Conservation (phyloP, 1,140 invertebrate species). For the Sipha flava region DNA sequence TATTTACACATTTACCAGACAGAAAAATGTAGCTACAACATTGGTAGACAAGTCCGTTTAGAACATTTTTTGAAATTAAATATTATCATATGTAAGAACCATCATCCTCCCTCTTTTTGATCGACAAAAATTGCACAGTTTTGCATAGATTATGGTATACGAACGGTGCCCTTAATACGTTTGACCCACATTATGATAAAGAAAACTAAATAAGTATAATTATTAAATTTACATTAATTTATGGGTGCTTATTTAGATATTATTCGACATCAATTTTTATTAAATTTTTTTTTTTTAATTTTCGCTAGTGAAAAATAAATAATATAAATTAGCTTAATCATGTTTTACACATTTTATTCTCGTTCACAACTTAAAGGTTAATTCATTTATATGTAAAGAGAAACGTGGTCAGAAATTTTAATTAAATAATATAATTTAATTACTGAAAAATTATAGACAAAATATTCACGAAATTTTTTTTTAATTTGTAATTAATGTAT, state of each 20-base stretch:
- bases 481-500: no score
- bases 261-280: neutral
- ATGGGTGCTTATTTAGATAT: neutral
- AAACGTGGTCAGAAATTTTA: no score
- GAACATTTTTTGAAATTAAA: neutral
- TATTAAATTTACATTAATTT: neutral
- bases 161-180: neutral
- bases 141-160: neutral
- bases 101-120: no score
- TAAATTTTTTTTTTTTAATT: neutral
- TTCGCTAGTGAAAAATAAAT: neutral
- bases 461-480: no score
- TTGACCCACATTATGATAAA: neutral
- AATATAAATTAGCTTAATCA: no score
- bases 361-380: no score
- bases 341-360: no score
- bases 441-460: no score
- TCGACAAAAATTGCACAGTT: neutral
- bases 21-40: neutral
- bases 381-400: no score
- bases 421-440: no score
- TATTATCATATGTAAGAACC: neutral
- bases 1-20: neutral
- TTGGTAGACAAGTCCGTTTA: neutral
- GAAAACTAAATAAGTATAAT: neutral